A percentile compares a stretch with the other conserved stretches of the same genome.
Evolutionary conservation across 2,888 invertebrate species (phyloP).

Genomic region (Nemotelus nigrinus): DNA sequence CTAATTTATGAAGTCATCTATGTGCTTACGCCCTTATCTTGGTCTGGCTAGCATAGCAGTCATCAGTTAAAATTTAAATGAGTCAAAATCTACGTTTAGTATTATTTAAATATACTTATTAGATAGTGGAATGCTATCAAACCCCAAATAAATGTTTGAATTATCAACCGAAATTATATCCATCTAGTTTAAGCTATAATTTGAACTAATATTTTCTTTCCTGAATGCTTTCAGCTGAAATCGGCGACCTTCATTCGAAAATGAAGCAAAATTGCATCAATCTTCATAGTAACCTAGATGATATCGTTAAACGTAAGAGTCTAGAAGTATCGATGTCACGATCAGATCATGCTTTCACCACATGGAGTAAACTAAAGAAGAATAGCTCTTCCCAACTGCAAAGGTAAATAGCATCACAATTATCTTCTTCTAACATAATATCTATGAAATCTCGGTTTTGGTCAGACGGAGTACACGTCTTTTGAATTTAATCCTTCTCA

Average conservation of each 20-base stretch:
- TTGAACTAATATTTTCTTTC: constrained; percentile 7
- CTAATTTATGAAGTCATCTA: too few relatives aligned
- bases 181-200: background rate
- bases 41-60: too few relatives aligned
- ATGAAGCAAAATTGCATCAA: constrained; percentile 63
- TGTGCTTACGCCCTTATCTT: too few relatives aligned
- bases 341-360: constrained; percentile 88
- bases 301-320: constrained; percentile 64
- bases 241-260: constrained; percentile 59
- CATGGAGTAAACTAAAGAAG: constrained; percentile 87
- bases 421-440: too few relatives aligned
- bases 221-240: constrained; percentile 56
- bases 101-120: too few relatives aligned
- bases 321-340: constrained; percentile 84
- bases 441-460: too few relatives aligned
- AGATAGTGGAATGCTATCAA: too few relatives aligned
- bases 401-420: constrained; percentile 64
- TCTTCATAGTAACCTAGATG: constrained; percentile 63
- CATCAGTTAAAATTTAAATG: too few relatives aligned
- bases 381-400: constrained; percentile 73
- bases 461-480: too few relatives aligned
- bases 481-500: too few relatives aligned
- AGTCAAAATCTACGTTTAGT: too few relatives aligned
- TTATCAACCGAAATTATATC: background rate
- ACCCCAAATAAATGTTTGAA: too few relatives aligned